Percentiles rank a stretch among this genome's conserved stretches.
Evolutionary conservation across 2,888 invertebrate species (phyloP).

Genomic region (Andricus quercusramuli): DNA sequence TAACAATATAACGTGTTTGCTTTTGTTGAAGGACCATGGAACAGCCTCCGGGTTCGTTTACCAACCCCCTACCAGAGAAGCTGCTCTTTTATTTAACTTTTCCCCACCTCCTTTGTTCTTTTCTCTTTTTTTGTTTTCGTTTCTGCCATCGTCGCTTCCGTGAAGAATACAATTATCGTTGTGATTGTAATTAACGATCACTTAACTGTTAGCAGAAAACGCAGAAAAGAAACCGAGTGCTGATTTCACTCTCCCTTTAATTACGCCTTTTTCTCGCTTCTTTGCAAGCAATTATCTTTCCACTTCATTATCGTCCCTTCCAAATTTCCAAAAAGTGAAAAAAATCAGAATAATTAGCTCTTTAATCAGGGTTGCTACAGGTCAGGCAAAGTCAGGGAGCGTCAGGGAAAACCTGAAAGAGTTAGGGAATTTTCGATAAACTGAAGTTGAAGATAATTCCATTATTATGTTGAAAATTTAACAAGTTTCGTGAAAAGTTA

Average conservation of each 20-base stretch:
- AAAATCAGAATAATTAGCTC: background rate
- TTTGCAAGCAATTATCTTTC: constrained; percentile 4
- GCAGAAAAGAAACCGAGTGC: background rate
- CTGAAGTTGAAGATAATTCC: no score
- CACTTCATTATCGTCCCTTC: background rate
- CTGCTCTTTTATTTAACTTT: constrained; percentile 27
- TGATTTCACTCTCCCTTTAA: background rate
- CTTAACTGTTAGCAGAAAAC: constrained; percentile 16
- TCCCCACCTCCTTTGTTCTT: constrained; percentile 1
- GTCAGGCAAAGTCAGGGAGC: no score
- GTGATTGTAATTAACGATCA: constrained; percentile 34
- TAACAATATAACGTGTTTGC: constrained; percentile 42
- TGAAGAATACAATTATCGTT: constrained; percentile 26
- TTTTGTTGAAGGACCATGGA: constrained; percentile 13
- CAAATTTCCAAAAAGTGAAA: background rate
- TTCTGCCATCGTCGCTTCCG: constrained; percentile 3
- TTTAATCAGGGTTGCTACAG: background rate
- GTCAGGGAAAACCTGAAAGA: no score
- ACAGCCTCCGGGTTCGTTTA: constrained; percentile 26
- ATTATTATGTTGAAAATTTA: no score
- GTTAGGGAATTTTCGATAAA: no score
- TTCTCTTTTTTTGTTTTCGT: background rate
- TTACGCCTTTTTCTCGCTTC: background rate
- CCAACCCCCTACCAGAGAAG: background rate
- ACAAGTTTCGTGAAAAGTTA: no score